phyloP scores from a whole-genome alignment of 1,140 invertebrate species.

The Trichonephila clavata region DNA sequence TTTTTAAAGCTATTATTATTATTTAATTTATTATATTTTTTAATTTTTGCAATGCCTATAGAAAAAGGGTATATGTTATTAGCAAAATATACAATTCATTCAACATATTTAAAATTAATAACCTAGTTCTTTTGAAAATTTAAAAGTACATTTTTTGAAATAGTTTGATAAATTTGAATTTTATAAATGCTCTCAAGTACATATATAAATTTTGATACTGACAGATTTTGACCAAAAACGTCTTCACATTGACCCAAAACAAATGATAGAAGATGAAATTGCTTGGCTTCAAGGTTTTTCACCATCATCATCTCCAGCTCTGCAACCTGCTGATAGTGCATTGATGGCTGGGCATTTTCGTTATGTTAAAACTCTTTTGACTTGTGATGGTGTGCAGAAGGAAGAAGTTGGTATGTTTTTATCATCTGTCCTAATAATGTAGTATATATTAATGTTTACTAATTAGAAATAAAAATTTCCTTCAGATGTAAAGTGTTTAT shows the following conservation, averaged over 20 bases:
- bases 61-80: background rate
- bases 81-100: background rate
- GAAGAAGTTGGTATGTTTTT: slow-evolving; percentile 79
- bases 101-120: too few species aligned
- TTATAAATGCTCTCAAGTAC: background rate
- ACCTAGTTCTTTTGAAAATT: too few species aligned
- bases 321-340: slow-evolving; percentile 81
- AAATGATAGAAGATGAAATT: slow-evolving; percentile 83
- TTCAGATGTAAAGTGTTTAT: background rate
- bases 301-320: slow-evolving; percentile 78
- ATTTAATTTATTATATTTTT: background rate
- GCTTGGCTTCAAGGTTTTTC: slow-evolving; percentile 83
- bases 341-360: slow-evolving; percentile 83
- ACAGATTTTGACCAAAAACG: slow-evolving; percentile 80
- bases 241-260: slow-evolving; percentile 80
- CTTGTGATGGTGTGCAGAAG: slow-evolving; percentile 82
- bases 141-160: too few species aligned
- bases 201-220: slow-evolving; percentile 1
- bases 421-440: background rate
- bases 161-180: background rate
- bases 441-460: background rate
- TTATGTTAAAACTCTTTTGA: slow-evolving; percentile 82
- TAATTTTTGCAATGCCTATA: background rate
- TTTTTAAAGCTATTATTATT: background rate
- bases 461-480: too few species aligned